Evolutionary conservation across 2,113 vertebrate species (phyloP), one percentile per base, ranked within the genome.

Genomic region (Sinocyclocheilus anophthalmus): DNA sequence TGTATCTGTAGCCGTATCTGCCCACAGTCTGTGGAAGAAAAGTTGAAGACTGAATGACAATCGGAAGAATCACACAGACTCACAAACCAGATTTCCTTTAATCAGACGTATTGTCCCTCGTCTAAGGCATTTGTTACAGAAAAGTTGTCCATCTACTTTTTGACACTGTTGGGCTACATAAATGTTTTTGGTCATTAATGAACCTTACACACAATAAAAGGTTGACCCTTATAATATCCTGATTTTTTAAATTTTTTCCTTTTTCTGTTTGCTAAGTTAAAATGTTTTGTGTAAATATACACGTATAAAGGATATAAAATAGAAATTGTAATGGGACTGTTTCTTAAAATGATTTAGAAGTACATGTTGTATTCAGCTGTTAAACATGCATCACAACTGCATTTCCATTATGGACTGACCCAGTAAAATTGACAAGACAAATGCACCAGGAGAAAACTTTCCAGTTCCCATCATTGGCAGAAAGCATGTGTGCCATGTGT

Each of bases 161-260:
- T 92, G 88, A 91, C 91, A 92, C 90, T 90, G 90, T 93, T 92
- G 93, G 92, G 93, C 93, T 94, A 94, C 93, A 94, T 94, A 93
- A 93, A 95, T 92, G 92, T 93, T 75, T 95, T 95, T 95, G 94
- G 94, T 94, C 93, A 93, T 94, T 92, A 93, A 91, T 92, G 88
- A 91, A 93, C 90, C 92, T 91, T 89, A 89, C 90, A 92, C 70
- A 65, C 53, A 88, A 39, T 33, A 3, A 88, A 91, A 88, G 84
- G 89, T 88, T 88, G 92, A 91, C 88, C 89, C 88, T 84, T 91
- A 85, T 87, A 84, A 83, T 91, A 90, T 92, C 90, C 88, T 86
- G 88, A 89, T 81, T 87, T 85, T 80, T 69, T 76, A 1, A 1
- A 26, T 57, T 48, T 37, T 48, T 86, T 87, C 84, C 30, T 75